A percentile compares a stretch with the other conserved stretches of the same genome.
These are phyloP conservation scores for Cavia aperea DNA, from an alignment of 2,113 vertebrate species.

Conservation along the genomic window DNA sequence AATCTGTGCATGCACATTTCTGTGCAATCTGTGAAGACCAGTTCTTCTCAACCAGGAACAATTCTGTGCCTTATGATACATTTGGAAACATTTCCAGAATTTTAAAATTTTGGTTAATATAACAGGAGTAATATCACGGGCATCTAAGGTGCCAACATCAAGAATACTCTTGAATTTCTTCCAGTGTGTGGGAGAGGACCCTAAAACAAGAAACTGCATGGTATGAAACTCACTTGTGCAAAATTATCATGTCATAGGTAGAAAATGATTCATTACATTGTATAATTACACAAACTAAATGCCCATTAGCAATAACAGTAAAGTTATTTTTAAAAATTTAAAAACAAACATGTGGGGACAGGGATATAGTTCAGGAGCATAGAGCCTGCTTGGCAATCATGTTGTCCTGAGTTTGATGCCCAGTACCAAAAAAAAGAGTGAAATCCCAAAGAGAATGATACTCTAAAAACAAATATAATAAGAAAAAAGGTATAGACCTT, in stretches of 20 bases:
- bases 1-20: background rate
- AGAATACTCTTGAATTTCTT: background rate
- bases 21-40: background rate
- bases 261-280: background rate
- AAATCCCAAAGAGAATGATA: too few relatives aligned
- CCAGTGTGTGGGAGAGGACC: background rate
- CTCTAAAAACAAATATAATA: background rate
- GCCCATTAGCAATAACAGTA: background rate
- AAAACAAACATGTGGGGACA: too few relatives aligned
- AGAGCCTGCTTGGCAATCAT: too few relatives aligned
- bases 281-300: background rate
- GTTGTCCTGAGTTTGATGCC: too few relatives aligned
- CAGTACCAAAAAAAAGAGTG: too few relatives aligned
- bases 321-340: background rate
- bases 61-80: background rate
- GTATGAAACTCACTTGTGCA: background rate
- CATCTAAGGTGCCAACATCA: background rate
- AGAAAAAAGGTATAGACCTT: background rate
- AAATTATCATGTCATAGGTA: background rate
- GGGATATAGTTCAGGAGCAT: too few relatives aligned
- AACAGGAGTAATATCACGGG: background rate
- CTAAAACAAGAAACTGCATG: background rate
- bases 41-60: background rate
- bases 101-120: background rate
- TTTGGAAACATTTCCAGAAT: background rate